A percentile compares a stretch with the other conserved stretches of the same genome.
phyloP scores from a whole-genome alignment of 2,888 invertebrate genomes.

The Orthosia gracilis region DNA sequence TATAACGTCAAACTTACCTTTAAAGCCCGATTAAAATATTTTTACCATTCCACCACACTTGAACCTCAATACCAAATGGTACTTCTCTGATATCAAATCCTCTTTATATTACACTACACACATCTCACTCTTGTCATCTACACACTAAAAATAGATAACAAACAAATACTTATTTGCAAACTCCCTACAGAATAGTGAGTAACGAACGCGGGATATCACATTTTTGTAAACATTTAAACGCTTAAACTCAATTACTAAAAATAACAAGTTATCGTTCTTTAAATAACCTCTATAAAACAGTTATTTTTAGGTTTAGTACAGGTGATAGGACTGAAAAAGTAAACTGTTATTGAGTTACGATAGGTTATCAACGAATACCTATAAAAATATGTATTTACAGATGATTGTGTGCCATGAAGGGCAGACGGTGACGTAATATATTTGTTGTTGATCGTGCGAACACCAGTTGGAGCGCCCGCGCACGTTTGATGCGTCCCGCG shows the following conservation, averaged over 20 bases:
- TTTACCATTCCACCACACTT: background rate
- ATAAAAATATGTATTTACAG: background rate
- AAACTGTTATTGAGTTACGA: too few species aligned
- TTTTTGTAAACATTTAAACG: background rate
- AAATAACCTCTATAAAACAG: background rate
- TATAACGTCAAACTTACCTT: slow-evolving; percentile 9
- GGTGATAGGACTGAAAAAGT: background rate
- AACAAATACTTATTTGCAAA: slow-evolving; percentile 9
- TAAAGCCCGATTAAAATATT: background rate
- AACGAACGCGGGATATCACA: background rate
- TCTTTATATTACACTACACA: slow-evolving; percentile 12
- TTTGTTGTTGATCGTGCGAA: background rate
- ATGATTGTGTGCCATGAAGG: background rate
- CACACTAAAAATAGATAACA: slow-evolving; percentile 6
- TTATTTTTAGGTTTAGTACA: background rate
- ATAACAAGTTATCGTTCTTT: background rate
- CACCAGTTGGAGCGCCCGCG: background rate
- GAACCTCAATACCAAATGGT: slow-evolving; percentile 2
- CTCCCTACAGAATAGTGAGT: background rate
- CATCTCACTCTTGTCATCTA: slow-evolving; percentile 1
- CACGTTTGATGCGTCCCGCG: background rate
- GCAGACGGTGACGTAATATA: background rate
- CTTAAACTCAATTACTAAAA: background rate
- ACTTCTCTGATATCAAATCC: background rate
- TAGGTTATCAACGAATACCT: background rate